phyloP scores from a whole-genome alignment of 2,797 vertebrate species.

The Enteromius trimaculatus region DNA sequence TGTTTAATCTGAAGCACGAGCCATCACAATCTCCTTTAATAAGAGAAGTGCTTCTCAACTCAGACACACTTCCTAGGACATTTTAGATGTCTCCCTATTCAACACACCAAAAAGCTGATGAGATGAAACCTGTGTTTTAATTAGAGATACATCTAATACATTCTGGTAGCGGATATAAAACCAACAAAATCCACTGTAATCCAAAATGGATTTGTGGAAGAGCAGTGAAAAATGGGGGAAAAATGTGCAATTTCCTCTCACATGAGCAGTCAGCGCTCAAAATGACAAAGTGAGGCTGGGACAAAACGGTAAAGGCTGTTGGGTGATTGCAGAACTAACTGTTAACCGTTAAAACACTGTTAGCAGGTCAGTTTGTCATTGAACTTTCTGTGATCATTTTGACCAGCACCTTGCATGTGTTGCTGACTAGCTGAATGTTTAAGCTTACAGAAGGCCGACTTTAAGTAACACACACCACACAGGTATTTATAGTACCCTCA shows the following conservation, averaged over 20 bases:
- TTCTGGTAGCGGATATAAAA: neutral
- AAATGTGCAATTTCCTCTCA: neutral
- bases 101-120: neutral
- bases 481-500: constrained; percentile 66
- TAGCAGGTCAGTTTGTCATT: constrained; percentile 14
- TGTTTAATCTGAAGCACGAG: neutral
- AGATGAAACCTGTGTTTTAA: neutral
- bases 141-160: neutral
- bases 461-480: constrained; percentile 63
- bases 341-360: neutral
- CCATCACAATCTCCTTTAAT: constrained; percentile 1
- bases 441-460: constrained; percentile 35
- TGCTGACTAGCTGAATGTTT: constrained; percentile 33
- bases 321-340: neutral
- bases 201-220: neutral
- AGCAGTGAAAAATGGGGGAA: neutral
- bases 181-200: neutral
- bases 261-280: constrained; percentile 11
- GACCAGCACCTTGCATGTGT: constrained; percentile 5
- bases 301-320: neutral
- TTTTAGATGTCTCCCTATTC: neutral
- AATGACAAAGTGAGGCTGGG: constrained; percentile 27
- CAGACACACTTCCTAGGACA: neutral
- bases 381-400: constrained; percentile 22
- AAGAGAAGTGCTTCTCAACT: neutral